phyloP scores from a whole-genome alignment of 2,888 invertebrate species.

The Himalopsyche tibetana region DNA sequence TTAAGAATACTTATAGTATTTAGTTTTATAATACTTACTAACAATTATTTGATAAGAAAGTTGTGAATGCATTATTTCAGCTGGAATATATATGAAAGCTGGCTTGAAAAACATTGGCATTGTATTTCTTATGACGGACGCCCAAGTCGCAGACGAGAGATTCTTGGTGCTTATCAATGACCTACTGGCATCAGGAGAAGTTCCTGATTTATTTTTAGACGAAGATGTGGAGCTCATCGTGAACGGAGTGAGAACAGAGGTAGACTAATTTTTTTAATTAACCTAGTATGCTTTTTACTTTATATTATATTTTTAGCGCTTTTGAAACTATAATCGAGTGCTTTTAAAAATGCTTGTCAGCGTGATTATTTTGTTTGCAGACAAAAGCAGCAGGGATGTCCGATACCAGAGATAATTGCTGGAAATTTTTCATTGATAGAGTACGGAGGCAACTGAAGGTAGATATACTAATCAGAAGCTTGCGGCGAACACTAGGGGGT shows the following conservation, averaged over 20 bases:
- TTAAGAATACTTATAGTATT: too few relatives aligned
- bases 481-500: too few relatives aligned
- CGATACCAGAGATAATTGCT: conserved; percentile 94
- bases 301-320: neutral
- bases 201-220: conserved; percentile 92
- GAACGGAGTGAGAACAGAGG: conserved; percentile 84
- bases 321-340: neutral
- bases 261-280: conserved; percentile 67
- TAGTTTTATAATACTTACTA: too few relatives aligned
- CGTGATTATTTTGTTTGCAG: conserved; percentile 68
- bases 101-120: conserved; percentile 91
- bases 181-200: conserved; percentile 94
- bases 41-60: neutral
- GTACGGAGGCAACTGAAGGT: conserved; percentile 86
- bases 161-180: conserved; percentile 96
- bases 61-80: conserved; percentile 70
- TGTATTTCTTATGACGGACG: conserved; percentile 95
- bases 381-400: conserved; percentile 88
- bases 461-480: neutral
- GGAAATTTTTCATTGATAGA: conserved; percentile 95
- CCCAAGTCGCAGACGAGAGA: conserved; percentile 93
- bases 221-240: conserved; percentile 94
- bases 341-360: neutral
- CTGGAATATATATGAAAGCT: conserved; percentile 88
- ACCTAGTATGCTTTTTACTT: neutral